phyloP scores from a whole-genome alignment of 2,797 vertebrate genomes.

The Sebastes umbrosus region DNA sequence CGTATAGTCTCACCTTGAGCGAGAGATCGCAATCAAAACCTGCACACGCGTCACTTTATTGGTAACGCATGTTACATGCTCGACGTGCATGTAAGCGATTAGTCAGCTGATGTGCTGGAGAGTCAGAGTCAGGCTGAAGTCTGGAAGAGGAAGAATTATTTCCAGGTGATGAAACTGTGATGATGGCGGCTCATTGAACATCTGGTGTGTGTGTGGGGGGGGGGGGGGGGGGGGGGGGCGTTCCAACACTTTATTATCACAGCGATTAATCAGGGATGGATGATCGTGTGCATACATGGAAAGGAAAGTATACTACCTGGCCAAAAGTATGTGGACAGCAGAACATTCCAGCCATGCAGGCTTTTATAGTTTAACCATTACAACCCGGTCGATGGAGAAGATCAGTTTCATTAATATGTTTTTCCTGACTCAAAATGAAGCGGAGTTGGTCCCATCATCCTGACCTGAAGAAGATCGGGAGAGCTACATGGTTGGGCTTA shows the following conservation, averaged over 20 bases:
- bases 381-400: no score
- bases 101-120: background rate
- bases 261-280: background rate
- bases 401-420: no score
- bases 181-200: background rate
- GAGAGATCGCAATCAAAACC: background rate
- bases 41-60: background rate
- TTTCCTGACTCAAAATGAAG: no score
- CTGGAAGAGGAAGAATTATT: background rate
- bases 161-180: background rate
- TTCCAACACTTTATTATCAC: background rate
- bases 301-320: background rate
- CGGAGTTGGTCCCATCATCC: no score
- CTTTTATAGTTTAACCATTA: no score
- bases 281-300: background rate
- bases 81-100: background rate
- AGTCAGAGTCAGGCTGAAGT: background rate
- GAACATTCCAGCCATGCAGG: no score
- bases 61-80: background rate
- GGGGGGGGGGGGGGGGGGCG: no score
- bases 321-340: background rate
- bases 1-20: conserved; percentile 25
- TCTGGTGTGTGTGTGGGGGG: background rate
- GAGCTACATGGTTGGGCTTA: no score
- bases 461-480: no score